phyloP scores from a whole-genome alignment of 2,113 vertebrate species.

The Cynoglossus semilaevis region DNA sequence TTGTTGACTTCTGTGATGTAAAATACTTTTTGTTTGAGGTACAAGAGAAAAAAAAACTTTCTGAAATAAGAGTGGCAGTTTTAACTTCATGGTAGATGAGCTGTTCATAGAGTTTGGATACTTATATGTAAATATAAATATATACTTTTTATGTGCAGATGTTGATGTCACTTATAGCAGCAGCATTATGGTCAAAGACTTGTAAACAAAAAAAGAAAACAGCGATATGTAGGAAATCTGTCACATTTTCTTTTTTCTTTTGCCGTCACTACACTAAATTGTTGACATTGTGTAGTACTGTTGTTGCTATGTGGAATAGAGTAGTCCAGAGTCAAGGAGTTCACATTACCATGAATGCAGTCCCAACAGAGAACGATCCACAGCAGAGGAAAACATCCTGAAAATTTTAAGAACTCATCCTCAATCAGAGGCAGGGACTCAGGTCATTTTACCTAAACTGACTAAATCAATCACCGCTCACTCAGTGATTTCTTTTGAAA shows the following conservation, averaged over 20 bases:
- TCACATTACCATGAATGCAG: constrained; percentile 48
- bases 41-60: constrained; percentile 50
- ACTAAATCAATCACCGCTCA: no score
- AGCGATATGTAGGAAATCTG: constrained; percentile 72
- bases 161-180: constrained; percentile 81
- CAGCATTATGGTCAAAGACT: constrained; percentile 74
- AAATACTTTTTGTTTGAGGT: constrained; percentile 76
- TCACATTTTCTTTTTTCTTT: constrained; percentile 74
- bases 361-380: constrained; percentile 54
- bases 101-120: constrained; percentile 84
- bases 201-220: constrained; percentile 59
- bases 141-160: constrained; percentile 84
- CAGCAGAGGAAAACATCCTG: constrained; percentile 40
- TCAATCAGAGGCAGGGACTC: constrained; percentile 4
- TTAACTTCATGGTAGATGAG: constrained; percentile 80
- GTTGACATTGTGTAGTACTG: constrained; percentile 78
- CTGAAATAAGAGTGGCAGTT: constrained; percentile 70
- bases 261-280: constrained; percentile 73
- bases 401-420: constrained; percentile 2
- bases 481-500: no score
- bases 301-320: constrained; percentile 77
- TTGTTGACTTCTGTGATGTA: constrained; percentile 77
- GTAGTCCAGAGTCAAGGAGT: constrained; percentile 71
- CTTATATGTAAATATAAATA: constrained; percentile 85
- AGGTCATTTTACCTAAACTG: neutral